Evolutionary conservation across 2,888 invertebrate species (phyloP).

Genomic region (Synanthedon vespiformis): DNA sequence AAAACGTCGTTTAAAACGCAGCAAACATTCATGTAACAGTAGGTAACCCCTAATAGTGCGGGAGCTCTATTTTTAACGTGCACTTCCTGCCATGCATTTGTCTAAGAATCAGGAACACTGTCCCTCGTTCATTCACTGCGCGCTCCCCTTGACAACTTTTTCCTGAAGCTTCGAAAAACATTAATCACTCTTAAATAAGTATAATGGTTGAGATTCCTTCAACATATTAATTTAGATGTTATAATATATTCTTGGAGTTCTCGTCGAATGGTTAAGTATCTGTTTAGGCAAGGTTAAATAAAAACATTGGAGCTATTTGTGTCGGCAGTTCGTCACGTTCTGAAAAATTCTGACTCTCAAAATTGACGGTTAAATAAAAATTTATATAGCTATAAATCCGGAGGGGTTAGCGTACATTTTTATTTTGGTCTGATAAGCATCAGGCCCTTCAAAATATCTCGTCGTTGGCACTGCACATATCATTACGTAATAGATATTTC

Average conservation of each 20-base stretch:
- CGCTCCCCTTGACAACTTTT: background rate
- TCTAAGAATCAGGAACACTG: conserved; percentile 21
- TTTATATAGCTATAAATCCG: too few relatives aligned
- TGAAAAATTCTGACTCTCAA: too few relatives aligned
- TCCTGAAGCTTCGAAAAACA: background rate
- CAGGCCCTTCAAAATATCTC: too few relatives aligned
- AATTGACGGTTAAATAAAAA: too few relatives aligned
- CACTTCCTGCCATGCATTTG: conserved; percentile 37
- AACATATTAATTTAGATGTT: too few relatives aligned
- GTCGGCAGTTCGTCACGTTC: too few relatives aligned
- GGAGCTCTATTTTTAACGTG: conserved; percentile 23
- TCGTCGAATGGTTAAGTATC: background rate
- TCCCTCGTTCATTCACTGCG: background rate
- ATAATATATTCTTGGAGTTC: background rate
- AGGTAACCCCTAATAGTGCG: conserved; percentile 14
- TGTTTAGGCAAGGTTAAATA: background rate
- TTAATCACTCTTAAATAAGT: background rate
- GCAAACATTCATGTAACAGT: conserved; percentile 1
- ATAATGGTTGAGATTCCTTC: background rate
- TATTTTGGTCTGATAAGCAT: too few relatives aligned
- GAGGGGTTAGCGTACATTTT: too few relatives aligned
- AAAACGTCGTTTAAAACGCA: background rate
- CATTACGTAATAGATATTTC: too few relatives aligned
- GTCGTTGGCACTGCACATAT: too few relatives aligned
- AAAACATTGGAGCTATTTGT: too few relatives aligned